phyloP scores from a whole-genome alignment of 2,113 vertebrate genomes.

The Phocoena sinus region DNA sequence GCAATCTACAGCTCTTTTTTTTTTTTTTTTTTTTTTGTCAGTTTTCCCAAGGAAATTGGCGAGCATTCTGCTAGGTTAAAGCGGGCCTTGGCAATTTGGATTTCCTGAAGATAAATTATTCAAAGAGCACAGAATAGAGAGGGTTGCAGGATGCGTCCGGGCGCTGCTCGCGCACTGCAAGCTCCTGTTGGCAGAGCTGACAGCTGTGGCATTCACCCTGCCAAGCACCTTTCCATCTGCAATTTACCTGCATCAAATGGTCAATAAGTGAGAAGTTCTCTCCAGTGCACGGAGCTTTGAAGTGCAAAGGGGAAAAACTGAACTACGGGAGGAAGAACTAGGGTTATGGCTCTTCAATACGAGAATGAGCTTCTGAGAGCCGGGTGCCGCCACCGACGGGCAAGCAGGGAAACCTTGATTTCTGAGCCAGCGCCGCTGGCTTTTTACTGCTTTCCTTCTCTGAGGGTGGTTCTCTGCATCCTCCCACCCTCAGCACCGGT shows the following conservation, averaged over 20 bases:
- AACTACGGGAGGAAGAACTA: neutral
- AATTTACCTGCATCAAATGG: neutral
- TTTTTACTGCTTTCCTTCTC: neutral
- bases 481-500: neutral
- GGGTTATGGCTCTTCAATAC: neutral
- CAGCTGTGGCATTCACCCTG: neutral
- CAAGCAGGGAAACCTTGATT: neutral
- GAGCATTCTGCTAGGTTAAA: slow-evolving; percentile 77
- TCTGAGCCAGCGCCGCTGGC: neutral
- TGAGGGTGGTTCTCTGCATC: neutral
- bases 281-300: neutral
- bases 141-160: neutral
- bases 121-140: slow-evolving; percentile 68
- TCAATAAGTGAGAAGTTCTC: neutral
- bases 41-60: slow-evolving; percentile 80
- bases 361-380: neutral
- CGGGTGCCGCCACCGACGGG: accelerated
- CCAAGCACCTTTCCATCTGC: slow-evolving; percentile 31
- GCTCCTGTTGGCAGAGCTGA: neutral
- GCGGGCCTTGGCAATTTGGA: slow-evolving; percentile 78
- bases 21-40: slow-evolving; percentile 43
- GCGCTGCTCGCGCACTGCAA: neutral
- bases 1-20: slow-evolving; percentile 71
- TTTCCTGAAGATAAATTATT: slow-evolving; percentile 85
- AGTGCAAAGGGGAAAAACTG: neutral